These are phyloP conservation scores for Athene cunicularia DNA, from an alignment of 2,113 vertebrate genomes.

Conservation along the genomic window DNA sequence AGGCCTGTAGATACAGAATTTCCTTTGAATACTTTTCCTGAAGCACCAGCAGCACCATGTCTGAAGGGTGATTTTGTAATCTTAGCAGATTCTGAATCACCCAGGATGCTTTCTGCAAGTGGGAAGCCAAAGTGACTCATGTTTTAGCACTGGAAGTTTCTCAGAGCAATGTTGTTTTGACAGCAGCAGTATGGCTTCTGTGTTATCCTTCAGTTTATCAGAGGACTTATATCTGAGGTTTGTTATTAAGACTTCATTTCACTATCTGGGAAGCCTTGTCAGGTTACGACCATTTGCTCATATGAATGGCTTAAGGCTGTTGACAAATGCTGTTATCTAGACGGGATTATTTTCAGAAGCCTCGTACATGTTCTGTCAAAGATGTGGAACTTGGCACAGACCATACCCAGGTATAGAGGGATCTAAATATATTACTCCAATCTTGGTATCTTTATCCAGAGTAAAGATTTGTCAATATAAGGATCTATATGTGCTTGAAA, in stretches of 20 bases:
- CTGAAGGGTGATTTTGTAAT: not conserved
- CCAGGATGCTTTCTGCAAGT: not conserved
- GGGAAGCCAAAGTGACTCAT: not conserved
- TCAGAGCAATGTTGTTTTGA: not conserved
- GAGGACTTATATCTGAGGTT: not conserved
- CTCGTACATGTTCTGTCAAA: not conserved
- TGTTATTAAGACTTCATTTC: conserved; percentile 22
- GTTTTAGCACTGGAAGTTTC: not conserved
- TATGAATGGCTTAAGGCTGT: not conserved
- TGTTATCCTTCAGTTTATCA: not conserved
- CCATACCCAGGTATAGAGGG: not conserved
- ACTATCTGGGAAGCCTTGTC: not conserved
- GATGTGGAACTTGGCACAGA: not conserved
- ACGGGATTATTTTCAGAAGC: not conserved
- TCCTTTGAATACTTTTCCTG: not conserved
- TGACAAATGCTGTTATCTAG: not conserved
- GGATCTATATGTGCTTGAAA: not conserved
- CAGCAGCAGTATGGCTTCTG: not conserved
- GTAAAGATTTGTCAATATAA: not conserved
- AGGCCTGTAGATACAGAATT: not conserved
- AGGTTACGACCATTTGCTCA: conserved; percentile 10
- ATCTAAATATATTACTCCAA: not conserved
- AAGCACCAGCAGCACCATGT: not conserved
- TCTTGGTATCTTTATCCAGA: not conserved
- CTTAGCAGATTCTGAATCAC: not conserved